Evolutionary conservation across 1,140 invertebrate genomes (phyloP), one percentile per base, ranked within the genome.

Genomic region (Drosophila oshimai): DNA sequence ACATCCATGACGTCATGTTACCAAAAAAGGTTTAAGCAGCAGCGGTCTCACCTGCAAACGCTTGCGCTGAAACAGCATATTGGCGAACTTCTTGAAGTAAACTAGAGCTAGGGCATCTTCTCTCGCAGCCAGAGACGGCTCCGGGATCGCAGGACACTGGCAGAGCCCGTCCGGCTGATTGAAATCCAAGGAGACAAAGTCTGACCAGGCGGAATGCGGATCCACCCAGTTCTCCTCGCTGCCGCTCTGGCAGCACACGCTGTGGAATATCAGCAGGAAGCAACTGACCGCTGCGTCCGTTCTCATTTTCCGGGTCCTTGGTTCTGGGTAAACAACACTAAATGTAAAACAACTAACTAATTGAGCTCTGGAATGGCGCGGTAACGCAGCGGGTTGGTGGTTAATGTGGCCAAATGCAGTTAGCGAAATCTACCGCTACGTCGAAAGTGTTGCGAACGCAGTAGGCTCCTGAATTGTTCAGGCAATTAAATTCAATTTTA

Each of bases 31-130:
- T 6, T 12, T 20, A 9, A 6, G 1, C 24, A 12, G 17, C 4
- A 31, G 28, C 12, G 31, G 54, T 51, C 73, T 49, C 47, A 90
- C 89, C 55, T 70, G 60, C 12, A 90, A 44, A 22, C 47, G 39
- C 0, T 90, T 65, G 4, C 71, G 69, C 34, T 71, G 74, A 28
- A 90, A 90, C 13, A 90, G 24, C 1, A 50, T 15, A 17, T 57
- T 81, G 6, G 72, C 65, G 44, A 90, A 87, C 39, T 89, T 90
- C 41, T 69, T 89, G 44, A 87, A 90, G 53, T 89, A 89, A 6
- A 45, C 74, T 12, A 90, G 53, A 10, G 88, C 67, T 6, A 77
- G 33, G 22, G 47, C 74, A 39, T 90, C 80, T 18, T 74, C 67
- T 4, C 55, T n/a, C 7, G 41, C 37, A 18, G 45, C 72, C 3